Evolutionary conservation across 2,797 vertebrate genomes (phyloP), one percentile per base, ranked within the genome.

Genomic region (Gallinago stenura): DNA sequence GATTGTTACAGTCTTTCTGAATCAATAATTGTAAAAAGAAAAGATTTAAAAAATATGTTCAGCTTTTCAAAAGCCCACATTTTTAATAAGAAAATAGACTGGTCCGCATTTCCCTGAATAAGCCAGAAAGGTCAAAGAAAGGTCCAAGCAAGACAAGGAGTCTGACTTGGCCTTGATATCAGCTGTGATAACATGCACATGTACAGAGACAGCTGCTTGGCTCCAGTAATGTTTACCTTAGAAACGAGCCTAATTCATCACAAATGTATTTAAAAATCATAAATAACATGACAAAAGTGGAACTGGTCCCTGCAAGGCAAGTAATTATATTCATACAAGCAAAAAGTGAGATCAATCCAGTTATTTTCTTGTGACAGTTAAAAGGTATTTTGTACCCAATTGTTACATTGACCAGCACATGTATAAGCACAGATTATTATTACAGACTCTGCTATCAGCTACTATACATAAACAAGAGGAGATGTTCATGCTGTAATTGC

Each of bases 71-170:
- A 96, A 96, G 30, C 85, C 51, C 16, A 2, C 33, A 60, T 70
- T 84, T 43, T 82, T n/a, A 70, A 56, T 95, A 83, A 83, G 95
- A 90, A 95, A 84, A 95, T 54, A 50, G 57, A 69, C n/a, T 93
- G 89, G 78, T 91, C 88, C 53, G 0, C 43, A 22, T 64, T 93
- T 82, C 92, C 94, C 90, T 81, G 85, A 95, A 95, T 70, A 89
- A 96, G 91, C 89, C 72, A 80, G 84, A 97, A 97, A 97, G 83
- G 80, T 96, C 92, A 95, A 93, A 72, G 91, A 96, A 96, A 95
- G 93, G 83, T 96, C 92, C 87, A 70, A 69, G 92, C 76, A 91
- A 91, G 93, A 91, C 88, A 79, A 83, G 71, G 68, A 93, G 89
- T 96, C 45, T 69, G 91, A 89, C 82, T 93, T 80, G 57, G 87